These are phyloP conservation scores for Caenorhabditis plicata DNA, from an alignment of 2,888 invertebrate genomes.

Conservation along the genomic window DNA sequence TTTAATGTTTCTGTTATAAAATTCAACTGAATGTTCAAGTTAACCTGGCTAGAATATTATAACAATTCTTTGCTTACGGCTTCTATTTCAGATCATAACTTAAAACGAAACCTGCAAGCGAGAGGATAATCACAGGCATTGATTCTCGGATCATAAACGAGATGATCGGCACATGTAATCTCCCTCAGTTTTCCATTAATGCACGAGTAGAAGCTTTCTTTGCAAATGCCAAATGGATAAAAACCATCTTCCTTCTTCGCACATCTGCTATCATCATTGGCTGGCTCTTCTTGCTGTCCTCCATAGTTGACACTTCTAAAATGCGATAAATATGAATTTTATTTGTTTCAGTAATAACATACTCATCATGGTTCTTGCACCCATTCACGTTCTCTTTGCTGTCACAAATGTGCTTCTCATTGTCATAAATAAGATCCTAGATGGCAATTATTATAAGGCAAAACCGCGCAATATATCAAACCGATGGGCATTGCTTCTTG, in stretches of 20 bases:
- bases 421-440: conserved; percentile 35
- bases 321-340: too few species aligned
- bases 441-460: too few species aligned
- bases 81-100: too few species aligned
- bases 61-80: background rate
- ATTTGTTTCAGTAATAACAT: background rate
- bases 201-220: conserved; percentile 19
- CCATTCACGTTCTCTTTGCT: conserved; percentile 21
- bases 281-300: too few species aligned
- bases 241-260: conserved; percentile 21
- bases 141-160: conserved; percentile 31
- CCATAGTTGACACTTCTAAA: too few species aligned
- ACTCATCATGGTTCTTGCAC: conserved; percentile 17
- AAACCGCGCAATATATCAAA: too few species aligned
- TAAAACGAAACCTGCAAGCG: conserved; percentile 34
- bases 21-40: background rate
- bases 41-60: too few species aligned
- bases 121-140: conserved; percentile 29
- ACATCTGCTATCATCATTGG: conserved; percentile 17
- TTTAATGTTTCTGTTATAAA: background rate
- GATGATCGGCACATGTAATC: conserved; percentile 8
- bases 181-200: background rate
- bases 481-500: conserved; percentile 34
- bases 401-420: conserved; percentile 28
- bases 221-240: conserved; percentile 19